These are phyloP conservation scores for Toxostoma redivivum DNA, from an alignment of 2,113 vertebrate genomes.

Conservation along the genomic window DNA sequence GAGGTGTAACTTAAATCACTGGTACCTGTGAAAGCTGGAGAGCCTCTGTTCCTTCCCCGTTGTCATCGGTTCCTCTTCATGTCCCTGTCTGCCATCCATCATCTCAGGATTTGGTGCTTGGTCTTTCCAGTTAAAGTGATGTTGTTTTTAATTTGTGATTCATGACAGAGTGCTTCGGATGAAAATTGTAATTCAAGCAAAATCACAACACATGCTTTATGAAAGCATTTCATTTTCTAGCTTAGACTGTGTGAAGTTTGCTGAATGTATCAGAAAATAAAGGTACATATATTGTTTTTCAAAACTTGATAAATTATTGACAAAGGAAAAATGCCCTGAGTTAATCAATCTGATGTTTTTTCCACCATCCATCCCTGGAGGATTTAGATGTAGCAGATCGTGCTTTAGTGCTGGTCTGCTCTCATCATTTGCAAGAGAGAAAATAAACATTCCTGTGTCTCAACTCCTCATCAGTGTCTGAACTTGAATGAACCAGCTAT, in stretches of 20 bases:
- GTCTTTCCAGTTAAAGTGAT: background rate
- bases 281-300: background rate
- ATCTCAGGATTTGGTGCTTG: background rate
- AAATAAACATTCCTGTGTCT: conserved; percentile 23
- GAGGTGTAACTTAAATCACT: background rate
- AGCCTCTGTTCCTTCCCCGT: background rate
- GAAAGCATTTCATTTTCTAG: background rate
- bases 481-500: conserved; percentile 18
- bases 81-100: background rate
- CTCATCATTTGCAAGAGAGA: background rate
- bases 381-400: background rate
- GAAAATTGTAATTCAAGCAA: background rate
- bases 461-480: conserved; percentile 4
- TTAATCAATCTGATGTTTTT: conserved; percentile 15
- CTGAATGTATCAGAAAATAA: background rate
- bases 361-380: background rate
- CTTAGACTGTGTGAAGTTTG: background rate
- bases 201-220: background rate
- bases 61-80: background rate
- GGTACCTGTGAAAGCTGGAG: background rate
- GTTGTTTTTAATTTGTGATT: background rate
- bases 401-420: background rate
- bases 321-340: background rate
- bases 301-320: background rate
- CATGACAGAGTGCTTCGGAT: background rate